Evolutionary conservation across 92 coral and sea anemone species (phyloP).

Genomic region (Diadumene lineata): DNA sequence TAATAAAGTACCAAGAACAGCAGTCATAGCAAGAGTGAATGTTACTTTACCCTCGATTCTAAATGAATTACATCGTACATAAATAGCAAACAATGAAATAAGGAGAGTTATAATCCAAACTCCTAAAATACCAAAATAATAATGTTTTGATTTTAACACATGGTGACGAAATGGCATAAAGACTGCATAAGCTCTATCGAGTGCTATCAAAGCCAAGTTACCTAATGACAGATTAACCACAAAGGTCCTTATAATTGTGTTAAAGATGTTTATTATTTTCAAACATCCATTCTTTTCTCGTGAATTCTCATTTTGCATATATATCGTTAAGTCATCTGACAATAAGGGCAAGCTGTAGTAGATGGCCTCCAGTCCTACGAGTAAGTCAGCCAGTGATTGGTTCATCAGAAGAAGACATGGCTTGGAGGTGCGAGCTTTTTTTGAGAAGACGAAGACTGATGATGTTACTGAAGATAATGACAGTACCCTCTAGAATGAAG

Average conservation of each 20-base stretch:
- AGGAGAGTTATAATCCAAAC: neutral
- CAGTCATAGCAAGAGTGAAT: neutral
- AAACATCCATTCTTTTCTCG: neutral
- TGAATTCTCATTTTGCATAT: no score
- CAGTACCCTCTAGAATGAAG: neutral
- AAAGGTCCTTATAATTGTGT: neutral
- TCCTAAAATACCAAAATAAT: neutral
- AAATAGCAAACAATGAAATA: no score
- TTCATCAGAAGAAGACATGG: neutral
- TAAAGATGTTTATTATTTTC: neutral
- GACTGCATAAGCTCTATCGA: neutral
- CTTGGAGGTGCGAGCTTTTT: neutral
- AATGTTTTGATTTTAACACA: neutral
- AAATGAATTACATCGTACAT: neutral
- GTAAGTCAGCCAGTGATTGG: neutral
- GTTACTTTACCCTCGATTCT: neutral
- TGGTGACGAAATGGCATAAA: neutral
- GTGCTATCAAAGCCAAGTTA: neutral
- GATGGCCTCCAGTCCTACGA: neutral
- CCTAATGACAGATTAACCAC: neutral
- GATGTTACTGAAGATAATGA: neutral
- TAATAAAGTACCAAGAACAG: neutral
- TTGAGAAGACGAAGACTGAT: slow-evolving; percentile 1
- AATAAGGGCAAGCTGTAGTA: neutral
- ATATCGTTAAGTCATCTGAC: neutral